phyloP scores from a whole-genome alignment of 2,113 vertebrate species.

The Mustela lutreola region DNA sequence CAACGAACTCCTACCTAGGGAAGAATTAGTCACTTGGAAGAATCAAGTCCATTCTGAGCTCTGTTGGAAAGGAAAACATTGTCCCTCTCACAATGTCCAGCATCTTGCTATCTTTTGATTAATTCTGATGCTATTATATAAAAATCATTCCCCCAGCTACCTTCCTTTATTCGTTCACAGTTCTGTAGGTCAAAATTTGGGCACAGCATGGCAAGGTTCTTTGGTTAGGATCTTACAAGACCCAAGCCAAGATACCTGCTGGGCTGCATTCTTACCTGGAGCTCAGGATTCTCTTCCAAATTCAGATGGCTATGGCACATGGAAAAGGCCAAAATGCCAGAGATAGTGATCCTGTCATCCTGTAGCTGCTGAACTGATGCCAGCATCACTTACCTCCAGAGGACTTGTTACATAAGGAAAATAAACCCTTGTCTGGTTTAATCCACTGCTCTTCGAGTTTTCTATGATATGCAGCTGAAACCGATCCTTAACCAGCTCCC shows the following conservation, averaged over 20 bases:
- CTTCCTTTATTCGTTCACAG: neutral
- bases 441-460: neutral
- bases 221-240: neutral
- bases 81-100: neutral
- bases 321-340: neutral
- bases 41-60: neutral
- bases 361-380: neutral
- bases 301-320: neutral
- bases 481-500: neutral
- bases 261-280: neutral
- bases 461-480: neutral
- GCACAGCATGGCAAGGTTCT: neutral
- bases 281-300: neutral
- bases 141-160: neutral
- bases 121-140: neutral
- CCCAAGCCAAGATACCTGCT: neutral
- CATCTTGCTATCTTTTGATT: neutral
- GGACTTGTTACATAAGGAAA: neutral
- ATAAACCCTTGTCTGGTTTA: neutral
- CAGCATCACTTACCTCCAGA: neutral
- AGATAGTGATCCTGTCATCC: neutral
- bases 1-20: neutral
- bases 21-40: neutral
- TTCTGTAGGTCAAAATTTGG: neutral
- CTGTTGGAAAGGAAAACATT: neutral